Evolutionary conservation across 2,888 invertebrate genomes (phyloP).

Genomic region (Xylophagus ater): DNA sequence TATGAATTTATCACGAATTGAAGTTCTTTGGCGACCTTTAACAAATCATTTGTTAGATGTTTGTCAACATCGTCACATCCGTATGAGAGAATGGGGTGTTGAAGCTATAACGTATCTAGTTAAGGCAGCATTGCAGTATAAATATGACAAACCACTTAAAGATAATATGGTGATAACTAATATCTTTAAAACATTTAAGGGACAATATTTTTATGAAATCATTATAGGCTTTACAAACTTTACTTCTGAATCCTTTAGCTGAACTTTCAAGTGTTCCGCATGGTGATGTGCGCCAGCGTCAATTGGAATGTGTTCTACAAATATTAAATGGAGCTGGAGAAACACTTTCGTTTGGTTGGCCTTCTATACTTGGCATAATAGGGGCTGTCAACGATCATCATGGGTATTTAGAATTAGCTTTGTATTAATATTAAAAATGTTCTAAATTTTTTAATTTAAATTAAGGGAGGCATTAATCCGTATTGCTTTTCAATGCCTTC

Average conservation of each 20-base stretch:
- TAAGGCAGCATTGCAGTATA: slow-evolving; percentile 78
- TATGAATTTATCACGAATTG: slow-evolving; percentile 85
- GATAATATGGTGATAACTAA: slow-evolving; percentile 82
- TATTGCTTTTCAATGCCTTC: slow-evolving; percentile 91
- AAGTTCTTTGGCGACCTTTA: slow-evolving; percentile 89
- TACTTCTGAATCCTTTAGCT: slow-evolving; percentile 80
- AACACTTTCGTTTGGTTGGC: slow-evolving; percentile 89
- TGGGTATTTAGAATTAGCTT: slow-evolving; percentile 46
- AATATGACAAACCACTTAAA: slow-evolving; percentile 69
- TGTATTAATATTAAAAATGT: slow-evolving; percentile 1
- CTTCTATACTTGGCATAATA: slow-evolving; percentile 83
- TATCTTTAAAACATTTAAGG: no score
- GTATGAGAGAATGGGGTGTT: slow-evolving; percentile 96
- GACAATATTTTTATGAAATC: no score
- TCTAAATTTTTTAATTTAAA: slow-evolving; percentile 20
- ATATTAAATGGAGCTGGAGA: slow-evolving; percentile 90
- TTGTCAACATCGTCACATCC: slow-evolving; percentile 87
- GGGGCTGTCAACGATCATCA: slow-evolving; percentile 91
- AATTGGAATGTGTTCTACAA: slow-evolving; percentile 87
- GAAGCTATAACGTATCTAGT: slow-evolving; percentile 92
- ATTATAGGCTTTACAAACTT: slow-evolving; percentile 62
- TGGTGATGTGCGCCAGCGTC: slow-evolving; percentile 87
- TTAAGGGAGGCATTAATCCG: slow-evolving; percentile 83
- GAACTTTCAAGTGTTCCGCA: slow-evolving; percentile 83
- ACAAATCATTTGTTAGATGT: slow-evolving; percentile 94